Evolutionary conservation across 53 echinoderm and acorn worm genomes (phyloP), one percentile per base, ranked within the genome.

Genomic region (Henricia sp.): DNA sequence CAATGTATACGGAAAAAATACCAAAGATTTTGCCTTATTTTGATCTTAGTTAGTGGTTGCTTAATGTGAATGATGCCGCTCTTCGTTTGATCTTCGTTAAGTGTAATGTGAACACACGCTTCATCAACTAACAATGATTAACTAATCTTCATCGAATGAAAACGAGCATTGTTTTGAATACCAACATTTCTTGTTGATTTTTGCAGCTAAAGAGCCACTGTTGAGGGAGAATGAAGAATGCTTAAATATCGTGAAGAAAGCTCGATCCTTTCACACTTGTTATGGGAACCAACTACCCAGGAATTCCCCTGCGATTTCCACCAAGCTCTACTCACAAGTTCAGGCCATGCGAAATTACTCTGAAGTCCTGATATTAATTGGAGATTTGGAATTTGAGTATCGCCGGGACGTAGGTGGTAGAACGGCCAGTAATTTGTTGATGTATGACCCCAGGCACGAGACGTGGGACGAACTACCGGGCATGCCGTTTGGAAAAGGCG

Each of bases 391-490:
- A 52, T 80, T 80, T 25, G 6, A 35, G 12, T n/a, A 80, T 30
- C 65, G 28, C 21, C 10, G 29, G 0, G 50, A 80, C 8, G 80
- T 33, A 11, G 17, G 11, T 13, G 32, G 39, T 44, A 19, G 3
- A 5, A 64, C 44, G 34, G 4, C 48, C 20, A 80, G 48, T 64
- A 80, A 57, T 26, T 26, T 80, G 23, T 34, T 78, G 29, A 34
- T 42, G 62, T 80, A 80, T 34, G 64, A 68, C 59, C 76, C 75
- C 40, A 58, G 36, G 19, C 71, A 56, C 28, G 30, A 67, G 29
- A 85, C 63, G 43, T 86, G 86, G 86, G 86, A 75, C 23, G 67
- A 67, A 20, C 6, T 86, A 24, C 76, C 76, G 3, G 52, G 24
- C 2, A 64, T 55, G 4, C 75, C 86, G 2, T 67, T 76, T 28